These are phyloP conservation scores for Oedothorax gibbosus DNA, from an alignment of 1,140 invertebrate species.

Conservation along the genomic window DNA sequence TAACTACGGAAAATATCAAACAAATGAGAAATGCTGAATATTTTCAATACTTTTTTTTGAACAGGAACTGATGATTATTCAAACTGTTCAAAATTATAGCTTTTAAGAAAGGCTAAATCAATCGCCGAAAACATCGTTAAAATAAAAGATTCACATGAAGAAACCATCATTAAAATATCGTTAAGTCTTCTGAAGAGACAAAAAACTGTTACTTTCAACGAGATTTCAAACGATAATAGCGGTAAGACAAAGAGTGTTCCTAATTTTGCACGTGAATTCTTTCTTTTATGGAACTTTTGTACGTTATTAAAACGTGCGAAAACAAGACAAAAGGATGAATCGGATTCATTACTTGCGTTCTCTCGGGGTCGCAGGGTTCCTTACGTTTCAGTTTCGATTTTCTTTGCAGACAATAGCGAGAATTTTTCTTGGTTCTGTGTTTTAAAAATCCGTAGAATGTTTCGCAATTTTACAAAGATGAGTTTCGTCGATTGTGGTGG, in stretches of 20 bases:
- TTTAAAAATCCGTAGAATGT: neutral
- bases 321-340: neutral
- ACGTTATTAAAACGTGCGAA: neutral
- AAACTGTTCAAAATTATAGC: neutral
- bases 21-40: no score
- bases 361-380: slow-evolving; percentile 12
- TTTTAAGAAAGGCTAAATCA: slow-evolving; percentile 10
- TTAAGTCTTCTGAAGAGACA: no score
- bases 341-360: neutral
- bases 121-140: slow-evolving; percentile 1
- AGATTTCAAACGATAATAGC: no score
- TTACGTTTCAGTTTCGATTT: neutral
- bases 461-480: slow-evolving; percentile 2
- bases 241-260: no score
- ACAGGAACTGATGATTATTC: no score
- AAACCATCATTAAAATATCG: neutral
- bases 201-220: no score
- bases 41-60: no score
- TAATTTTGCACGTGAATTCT: neutral
- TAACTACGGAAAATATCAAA: no score
- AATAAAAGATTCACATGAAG: slow-evolving; percentile 1
- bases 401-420: neutral
- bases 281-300: neutral
- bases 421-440: neutral
- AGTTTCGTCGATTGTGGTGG: neutral